These are phyloP conservation scores for Entosphenus tridentatus DNA, from an alignment of 2,113 vertebrate genomes.

Conservation along the genomic window DNA sequence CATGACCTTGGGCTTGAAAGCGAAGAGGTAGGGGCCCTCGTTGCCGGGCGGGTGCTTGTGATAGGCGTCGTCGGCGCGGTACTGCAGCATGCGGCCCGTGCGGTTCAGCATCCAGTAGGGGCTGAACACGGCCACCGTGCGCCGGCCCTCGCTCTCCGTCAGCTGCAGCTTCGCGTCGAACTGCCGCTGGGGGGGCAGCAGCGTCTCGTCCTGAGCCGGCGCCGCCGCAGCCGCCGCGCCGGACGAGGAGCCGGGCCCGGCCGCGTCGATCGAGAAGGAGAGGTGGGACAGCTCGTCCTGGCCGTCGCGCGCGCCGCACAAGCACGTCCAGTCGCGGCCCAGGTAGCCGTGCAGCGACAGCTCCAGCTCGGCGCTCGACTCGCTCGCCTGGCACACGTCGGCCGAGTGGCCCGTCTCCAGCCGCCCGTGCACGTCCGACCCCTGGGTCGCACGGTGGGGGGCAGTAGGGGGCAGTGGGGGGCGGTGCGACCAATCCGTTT, in stretches of 20 bases:
- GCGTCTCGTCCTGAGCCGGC: neutral
- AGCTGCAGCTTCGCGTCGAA: conserved; percentile 23
- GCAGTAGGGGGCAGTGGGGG: too few relatives aligned
- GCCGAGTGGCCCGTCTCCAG: conserved; percentile 1
- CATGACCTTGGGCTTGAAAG: conserved; percentile 71
- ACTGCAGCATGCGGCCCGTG: conserved; percentile 66
- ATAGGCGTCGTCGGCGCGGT: conserved; percentile 45
- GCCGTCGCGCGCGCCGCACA: neutral
- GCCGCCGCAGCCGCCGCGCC: neutral
- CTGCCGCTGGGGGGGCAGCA: too few relatives aligned
- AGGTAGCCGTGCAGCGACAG: neutral
- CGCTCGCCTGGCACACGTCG: neutral
- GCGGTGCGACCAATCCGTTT: too few relatives aligned
- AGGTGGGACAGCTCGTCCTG: neutral
- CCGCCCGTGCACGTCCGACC: neutral
- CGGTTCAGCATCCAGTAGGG: conserved; percentile 97
- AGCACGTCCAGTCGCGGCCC: neutral
- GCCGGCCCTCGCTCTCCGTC: conserved; percentile 15
- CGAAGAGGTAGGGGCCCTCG: conserved; percentile 63
- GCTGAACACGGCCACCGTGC: conserved; percentile 53
- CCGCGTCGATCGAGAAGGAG: neutral
- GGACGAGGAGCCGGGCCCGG: neutral
- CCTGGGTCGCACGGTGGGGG: too few relatives aligned
- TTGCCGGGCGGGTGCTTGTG: conserved; percentile 70
- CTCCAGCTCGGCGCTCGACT: neutral